Evolutionary conservation across 2,113 vertebrate species (phyloP).

Genomic region (Melanotaenia duboulayi): DNA sequence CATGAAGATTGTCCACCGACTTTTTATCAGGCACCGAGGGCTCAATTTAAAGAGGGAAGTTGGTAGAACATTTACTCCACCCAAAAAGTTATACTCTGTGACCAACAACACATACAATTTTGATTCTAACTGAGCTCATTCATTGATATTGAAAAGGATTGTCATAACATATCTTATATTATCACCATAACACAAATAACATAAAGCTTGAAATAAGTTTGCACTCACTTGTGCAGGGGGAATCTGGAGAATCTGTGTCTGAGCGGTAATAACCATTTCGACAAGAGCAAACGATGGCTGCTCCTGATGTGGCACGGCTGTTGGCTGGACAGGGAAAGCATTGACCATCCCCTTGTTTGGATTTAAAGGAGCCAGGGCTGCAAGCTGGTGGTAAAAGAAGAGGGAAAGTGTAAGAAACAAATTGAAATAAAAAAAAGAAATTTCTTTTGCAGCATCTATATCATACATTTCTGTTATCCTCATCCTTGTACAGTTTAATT

Average conservation of each 20-base stretch:
- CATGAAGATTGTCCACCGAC: slow-evolving; percentile 36
- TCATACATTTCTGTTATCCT: slow-evolving; percentile 23
- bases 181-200: background rate
- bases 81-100: slow-evolving; percentile 17
- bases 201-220: slow-evolving; percentile 1
- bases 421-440: background rate
- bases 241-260: slow-evolving; percentile 89
- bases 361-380: slow-evolving; percentile 91
- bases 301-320: slow-evolving; percentile 89
- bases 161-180: background rate
- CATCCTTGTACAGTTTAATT: background rate
- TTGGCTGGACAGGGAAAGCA: slow-evolving; percentile 92
- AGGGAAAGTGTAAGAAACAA: slow-evolving; percentile 11
- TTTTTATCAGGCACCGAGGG: slow-evolving; percentile 50
- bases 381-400: slow-evolving; percentile 83
- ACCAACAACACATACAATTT: background rate
- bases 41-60: slow-evolving; percentile 24
- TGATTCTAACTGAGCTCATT: background rate
- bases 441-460: background rate
- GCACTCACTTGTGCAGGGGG: slow-evolving; percentile 92
- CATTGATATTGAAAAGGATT: background rate
- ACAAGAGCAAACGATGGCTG: slow-evolving; percentile 90
- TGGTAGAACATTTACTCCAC: slow-evolving; percentile 19
- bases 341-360: slow-evolving; percentile 91
- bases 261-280: slow-evolving; percentile 91